Conservation (phyloP, 2,113 vertebrate species). For the Phycodurus eques region DNA sequence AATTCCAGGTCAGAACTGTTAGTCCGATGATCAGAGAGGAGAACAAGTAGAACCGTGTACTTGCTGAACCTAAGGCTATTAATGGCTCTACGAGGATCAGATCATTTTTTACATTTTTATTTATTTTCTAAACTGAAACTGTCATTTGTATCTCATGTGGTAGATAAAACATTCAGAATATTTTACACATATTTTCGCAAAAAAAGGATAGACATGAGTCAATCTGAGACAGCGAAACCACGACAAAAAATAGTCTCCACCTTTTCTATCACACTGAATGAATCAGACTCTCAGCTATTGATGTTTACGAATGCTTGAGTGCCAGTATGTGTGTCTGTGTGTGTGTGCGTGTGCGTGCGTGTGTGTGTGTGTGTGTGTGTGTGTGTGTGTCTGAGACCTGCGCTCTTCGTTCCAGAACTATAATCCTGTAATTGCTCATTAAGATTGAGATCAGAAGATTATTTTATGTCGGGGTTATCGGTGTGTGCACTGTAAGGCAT, state of each 20-base stretch:
- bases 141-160: background rate
- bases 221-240: conserved; percentile 8
- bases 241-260: conserved; percentile 33
- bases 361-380: background rate
- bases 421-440: conserved; percentile 66
- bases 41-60: conserved; percentile 25
- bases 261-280: conserved; percentile 36
- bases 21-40: conserved; percentile 45
- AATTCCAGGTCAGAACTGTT: conserved; percentile 53
- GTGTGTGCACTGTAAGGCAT: conserved; percentile 4
- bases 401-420: conserved; percentile 37
- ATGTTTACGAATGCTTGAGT: background rate
- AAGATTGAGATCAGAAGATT: conserved; percentile 62
- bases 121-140: background rate
- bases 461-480: conserved; percentile 50
- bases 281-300: conserved; percentile 34
- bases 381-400: background rate
- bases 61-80: conserved; percentile 17
- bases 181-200: conserved; percentile 34
- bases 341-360: conserved; percentile 2
- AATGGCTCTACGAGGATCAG: conserved; percentile 5
- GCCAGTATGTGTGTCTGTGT: background rate
- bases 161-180: background rate
- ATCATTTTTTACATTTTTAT: background rate
- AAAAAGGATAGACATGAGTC: conserved; percentile 16